Base-by-base conservation (phyloP, 2,797 vertebrate genomes). In the Coregonus sp. region DNA sequence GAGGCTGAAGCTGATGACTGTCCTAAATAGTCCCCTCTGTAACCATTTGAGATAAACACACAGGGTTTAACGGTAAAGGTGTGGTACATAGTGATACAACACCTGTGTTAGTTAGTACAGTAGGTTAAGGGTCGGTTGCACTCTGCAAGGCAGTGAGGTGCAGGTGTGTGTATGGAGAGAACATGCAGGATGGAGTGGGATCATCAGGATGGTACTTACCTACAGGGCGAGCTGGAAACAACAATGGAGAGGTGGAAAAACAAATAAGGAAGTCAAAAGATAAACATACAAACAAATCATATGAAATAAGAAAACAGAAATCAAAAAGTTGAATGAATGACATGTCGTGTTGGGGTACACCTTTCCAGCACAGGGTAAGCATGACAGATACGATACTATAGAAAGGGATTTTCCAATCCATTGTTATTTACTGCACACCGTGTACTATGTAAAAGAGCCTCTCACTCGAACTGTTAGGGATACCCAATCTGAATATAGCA, bases 141-240 rank as follows among this genome's bases (percentile, higher is more conserved):
- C 85, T 75, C 25, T 7, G 47, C 78, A 83, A 89, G 84, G 87
- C 87, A 88, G 85, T 81, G 75, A 70, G 78, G 84, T 75, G 78
- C 82, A 85, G 83, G 15, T 33, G 78, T 79, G 79, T 87, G 77
- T 61, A 84, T 78, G 87, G 89, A 92, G 93, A 90, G 89, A 83
- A 80, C 96, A 96, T 98, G 96, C 96, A 90, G 93, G 72, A 96
- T 94, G 93, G 86, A 82, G 73, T 94, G 94, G 94, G 95, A 92
- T 93, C 95, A 89, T 94, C 95, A 95, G 93, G 95, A 97, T 99
- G 97, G 92, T 98, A 99, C 98, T 99, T 99, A 99, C 98, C 98
- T 74, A 98, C 96, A 73, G 97, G 97, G 94, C 96, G 96, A 94
- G 95, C 98, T 99, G 97, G 94, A 96, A 95, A 98, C 94, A 95